A percentile compares a stretch with the other conserved stretches of the same genome.
phyloP scores from a whole-genome alignment of 1,140 invertebrate genomes.

The Zaprionus capensis region DNA sequence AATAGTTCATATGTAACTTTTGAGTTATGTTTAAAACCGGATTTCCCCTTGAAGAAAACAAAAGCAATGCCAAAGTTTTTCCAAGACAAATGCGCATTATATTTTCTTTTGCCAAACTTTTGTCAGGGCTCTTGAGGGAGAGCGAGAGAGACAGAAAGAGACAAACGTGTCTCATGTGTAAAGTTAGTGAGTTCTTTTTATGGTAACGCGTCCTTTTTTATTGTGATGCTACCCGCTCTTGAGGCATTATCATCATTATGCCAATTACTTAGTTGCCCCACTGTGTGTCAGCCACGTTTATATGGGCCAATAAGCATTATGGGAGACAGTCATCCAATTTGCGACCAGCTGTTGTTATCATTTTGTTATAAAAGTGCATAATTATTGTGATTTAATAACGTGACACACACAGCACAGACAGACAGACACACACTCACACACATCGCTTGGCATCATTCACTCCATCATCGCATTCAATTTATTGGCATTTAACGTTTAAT shows the following conservation, averaged over 20 bases:
- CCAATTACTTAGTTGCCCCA: slow-evolving; percentile 36
- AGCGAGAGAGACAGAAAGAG: neutral
- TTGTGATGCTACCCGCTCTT: neutral
- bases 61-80: neutral
- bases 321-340: neutral
- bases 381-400: slow-evolving; percentile 69
- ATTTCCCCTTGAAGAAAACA: neutral
- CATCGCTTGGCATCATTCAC: slow-evolving; percentile 3
- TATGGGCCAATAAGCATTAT: slow-evolving; percentile 53
- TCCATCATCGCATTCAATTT: slow-evolving; percentile 38
- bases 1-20: neutral
- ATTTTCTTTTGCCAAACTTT: neutral
- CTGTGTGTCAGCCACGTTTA: slow-evolving; percentile 46
- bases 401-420: slow-evolving; percentile 18
- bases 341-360: slow-evolving; percentile 14
- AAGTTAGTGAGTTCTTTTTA: slow-evolving; percentile 22
- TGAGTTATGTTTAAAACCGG: slow-evolving; percentile 4
- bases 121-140: neutral
- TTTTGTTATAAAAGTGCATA: slow-evolving; percentile 58
- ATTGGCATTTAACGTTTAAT: slow-evolving; percentile 58
- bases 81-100: neutral
- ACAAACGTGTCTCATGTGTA: neutral
- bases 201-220: neutral
- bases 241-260: slow-evolving; percentile 23
- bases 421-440: neutral